These are phyloP conservation scores for Pomacea canaliculata DNA, from an alignment of 2,888 invertebrate species.

Conservation along the genomic window DNA sequence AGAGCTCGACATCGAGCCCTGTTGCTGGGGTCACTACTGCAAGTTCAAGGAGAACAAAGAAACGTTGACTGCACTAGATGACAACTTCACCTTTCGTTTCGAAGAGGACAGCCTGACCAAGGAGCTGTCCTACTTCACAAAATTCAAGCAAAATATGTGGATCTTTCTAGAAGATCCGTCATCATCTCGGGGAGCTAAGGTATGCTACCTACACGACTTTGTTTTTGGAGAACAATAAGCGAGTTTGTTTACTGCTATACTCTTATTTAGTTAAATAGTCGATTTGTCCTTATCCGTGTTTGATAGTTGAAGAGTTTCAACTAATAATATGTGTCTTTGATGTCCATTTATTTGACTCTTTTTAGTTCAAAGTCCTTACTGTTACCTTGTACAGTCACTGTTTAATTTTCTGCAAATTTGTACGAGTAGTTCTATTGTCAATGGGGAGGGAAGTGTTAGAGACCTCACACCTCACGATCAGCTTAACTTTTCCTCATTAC, in stretches of 20 bases:
- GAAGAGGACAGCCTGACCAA: constrained; percentile 55
- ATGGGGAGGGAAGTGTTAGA: background rate
- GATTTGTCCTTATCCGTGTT: too few species aligned
- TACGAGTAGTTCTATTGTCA: too few species aligned
- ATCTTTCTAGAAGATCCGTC: constrained; percentile 64
- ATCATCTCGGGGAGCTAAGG: constrained; percentile 61
- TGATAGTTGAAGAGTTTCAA: too few species aligned
- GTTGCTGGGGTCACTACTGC: constrained; percentile 68
- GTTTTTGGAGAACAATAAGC: background rate
- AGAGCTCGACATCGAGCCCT: constrained; percentile 67
- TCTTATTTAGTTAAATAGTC: too few species aligned
- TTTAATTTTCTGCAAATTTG: too few species aligned
- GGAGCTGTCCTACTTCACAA: constrained; percentile 43
- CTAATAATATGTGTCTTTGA: too few species aligned
- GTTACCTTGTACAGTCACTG: too few species aligned
- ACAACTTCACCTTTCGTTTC: constrained; percentile 59
- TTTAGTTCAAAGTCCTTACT: too few species aligned
- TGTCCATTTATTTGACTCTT: too few species aligned
- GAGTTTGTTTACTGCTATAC: too few species aligned
- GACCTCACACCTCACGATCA: too few species aligned
- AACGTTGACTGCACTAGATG: constrained; percentile 64
- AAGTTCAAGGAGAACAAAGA: constrained; percentile 66
- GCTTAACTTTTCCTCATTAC: too few species aligned
- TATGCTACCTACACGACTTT: constrained; percentile 20
- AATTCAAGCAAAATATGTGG: constrained; percentile 59